A percentile compares a stretch with the other conserved stretches of the same genome.
These are phyloP conservation scores for Catonia carolina DNA, from an alignment of 2,888 invertebrate species.

Conservation along the genomic window DNA sequence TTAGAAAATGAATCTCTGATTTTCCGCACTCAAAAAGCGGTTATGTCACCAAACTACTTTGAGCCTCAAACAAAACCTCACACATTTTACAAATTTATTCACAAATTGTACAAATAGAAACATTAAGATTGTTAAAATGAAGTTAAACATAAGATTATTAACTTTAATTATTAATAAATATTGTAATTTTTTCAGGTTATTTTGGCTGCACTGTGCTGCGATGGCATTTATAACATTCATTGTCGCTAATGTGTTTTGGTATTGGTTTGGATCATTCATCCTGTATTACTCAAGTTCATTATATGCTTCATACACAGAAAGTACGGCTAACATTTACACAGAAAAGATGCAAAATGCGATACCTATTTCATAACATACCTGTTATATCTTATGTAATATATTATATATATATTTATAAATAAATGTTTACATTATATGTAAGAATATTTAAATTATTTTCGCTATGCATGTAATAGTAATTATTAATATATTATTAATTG, in stretches of 20 bases:
- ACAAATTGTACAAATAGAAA: no score
- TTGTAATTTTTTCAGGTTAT: neutral
- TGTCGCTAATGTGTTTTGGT: neutral
- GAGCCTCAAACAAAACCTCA: no score
- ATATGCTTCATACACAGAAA: neutral
- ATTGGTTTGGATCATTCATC: neutral
- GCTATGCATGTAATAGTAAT: no score
- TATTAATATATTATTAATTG: no score
- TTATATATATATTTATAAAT: neutral
- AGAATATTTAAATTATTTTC: no score
- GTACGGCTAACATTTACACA: neutral
- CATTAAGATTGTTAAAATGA: no score
- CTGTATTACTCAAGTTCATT: neutral
- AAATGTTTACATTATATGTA: no score
- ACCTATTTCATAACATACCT: no score
- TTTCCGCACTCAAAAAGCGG: no score
- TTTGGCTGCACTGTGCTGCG: neutral
- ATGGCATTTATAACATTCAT: neutral
- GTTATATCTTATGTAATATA: neutral
- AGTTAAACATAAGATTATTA: neutral
- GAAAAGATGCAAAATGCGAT: slow-evolving; percentile 1
- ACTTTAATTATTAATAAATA: neutral
- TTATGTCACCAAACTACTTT: no score
- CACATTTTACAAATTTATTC: no score
- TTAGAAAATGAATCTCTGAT: no score